phyloP scores from a whole-genome alignment of 2,113 vertebrate species.

The Pseudolaguvia tuberculata region DNA sequence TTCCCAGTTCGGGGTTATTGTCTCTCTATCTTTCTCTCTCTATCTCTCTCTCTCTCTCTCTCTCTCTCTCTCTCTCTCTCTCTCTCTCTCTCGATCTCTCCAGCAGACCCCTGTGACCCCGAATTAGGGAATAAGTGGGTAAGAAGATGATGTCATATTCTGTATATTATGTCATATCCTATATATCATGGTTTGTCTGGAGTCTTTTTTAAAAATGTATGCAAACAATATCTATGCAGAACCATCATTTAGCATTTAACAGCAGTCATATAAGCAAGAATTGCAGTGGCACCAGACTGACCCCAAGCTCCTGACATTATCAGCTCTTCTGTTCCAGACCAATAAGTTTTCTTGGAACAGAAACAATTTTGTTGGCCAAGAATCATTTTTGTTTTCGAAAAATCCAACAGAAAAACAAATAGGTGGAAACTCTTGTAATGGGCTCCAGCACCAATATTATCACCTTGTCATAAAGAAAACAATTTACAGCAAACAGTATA shows the following conservation, averaged over 20 bases:
- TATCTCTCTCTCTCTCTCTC: no score
- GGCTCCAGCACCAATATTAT: neutral
- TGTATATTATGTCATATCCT: neutral
- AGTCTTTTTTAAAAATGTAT: neutral
- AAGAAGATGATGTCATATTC: no score
- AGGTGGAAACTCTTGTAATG: neutral
- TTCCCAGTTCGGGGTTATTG: constrained; percentile 38
- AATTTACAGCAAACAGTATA: constrained; percentile 8
- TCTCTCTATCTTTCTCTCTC: constrained; percentile 18
- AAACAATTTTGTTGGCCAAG: constrained; percentile 10
- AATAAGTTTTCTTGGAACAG: neutral
- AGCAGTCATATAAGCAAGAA: neutral
- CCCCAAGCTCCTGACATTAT: constrained; percentile 13
- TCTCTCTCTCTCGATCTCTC: no score
- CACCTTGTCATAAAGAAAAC: neutral
- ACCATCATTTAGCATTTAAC: neutral
- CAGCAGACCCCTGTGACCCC: no score
- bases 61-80: no score
- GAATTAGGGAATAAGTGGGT: no score
- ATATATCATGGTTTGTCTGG: no score
- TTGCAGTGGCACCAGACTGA: neutral
- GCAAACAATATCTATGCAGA: neutral
- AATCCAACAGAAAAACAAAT: no score
- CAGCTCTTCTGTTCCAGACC: constrained; percentile 8
- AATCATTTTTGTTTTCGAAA: constrained; percentile 2